These are phyloP conservation scores for Drosophila erecta DNA, from an alignment of 1,140 invertebrate species.

Conservation along the genomic window DNA sequence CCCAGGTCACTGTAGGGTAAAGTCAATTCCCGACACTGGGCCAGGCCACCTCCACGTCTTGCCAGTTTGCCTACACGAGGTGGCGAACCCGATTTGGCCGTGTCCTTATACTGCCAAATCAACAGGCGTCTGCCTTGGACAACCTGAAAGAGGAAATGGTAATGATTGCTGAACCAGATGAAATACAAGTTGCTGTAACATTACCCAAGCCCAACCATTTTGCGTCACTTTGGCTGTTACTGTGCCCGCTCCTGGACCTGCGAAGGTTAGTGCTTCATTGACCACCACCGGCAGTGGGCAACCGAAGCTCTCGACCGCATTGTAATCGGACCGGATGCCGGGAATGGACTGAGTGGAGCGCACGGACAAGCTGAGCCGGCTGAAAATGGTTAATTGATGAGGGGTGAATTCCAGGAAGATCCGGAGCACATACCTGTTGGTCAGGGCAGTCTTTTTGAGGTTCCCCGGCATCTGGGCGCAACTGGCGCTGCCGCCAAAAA, in stretches of 20 bases:
- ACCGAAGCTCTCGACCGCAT: slow-evolving; percentile 91
- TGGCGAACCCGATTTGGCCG: slow-evolving; percentile 37
- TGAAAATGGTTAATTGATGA: slow-evolving; percentile 47
- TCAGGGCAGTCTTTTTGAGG: slow-evolving; percentile 56
- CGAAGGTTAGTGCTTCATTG: slow-evolving; percentile 92
- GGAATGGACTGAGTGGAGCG: slow-evolving; percentile 89
- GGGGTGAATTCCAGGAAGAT: too few relatives aligned
- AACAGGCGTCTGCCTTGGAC: slow-evolving; percentile 93
- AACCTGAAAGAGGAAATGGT: slow-evolving; percentile 87
- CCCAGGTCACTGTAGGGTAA: slow-evolving; percentile 96
- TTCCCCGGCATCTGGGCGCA: slow-evolving; percentile 28
- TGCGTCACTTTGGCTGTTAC: slow-evolving; percentile 88
- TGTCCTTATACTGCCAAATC: slow-evolving; percentile 93
- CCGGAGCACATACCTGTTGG: slow-evolving; percentile 46
- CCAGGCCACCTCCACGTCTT: slow-evolving; percentile 74
- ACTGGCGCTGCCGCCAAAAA: slow-evolving; percentile 63
- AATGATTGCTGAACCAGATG: background rate
- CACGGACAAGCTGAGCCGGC: slow-evolving; percentile 86
- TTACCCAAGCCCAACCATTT: slow-evolving; percentile 91
- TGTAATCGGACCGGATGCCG: slow-evolving; percentile 89
- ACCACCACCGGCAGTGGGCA: slow-evolving; percentile 93
- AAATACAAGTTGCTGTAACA: slow-evolving; percentile 14
- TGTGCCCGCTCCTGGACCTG: slow-evolving; percentile 87
- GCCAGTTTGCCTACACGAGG: slow-evolving; percentile 68
- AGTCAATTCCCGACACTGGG: slow-evolving; percentile 91